Base-by-base conservation (phyloP, 64 coral and sea anemone genomes). In the Montipora foliosa region DNA sequence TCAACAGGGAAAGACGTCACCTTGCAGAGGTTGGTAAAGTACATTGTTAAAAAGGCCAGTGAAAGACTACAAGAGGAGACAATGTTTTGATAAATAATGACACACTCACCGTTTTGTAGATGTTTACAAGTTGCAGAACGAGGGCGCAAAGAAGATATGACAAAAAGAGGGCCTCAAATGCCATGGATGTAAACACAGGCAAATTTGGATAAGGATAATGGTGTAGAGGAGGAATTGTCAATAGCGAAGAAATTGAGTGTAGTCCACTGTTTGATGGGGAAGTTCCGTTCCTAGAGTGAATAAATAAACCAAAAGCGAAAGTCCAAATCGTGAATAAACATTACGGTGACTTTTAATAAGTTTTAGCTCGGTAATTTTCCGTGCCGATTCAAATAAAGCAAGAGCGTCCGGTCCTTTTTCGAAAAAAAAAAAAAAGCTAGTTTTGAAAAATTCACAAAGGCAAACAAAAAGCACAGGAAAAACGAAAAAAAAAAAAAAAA, bases 221-320 rank as follows among this genome's bases (percentile, higher is more conserved):
- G 75, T 94, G 95, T 45, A 98, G 37, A 25, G 92, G 93, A 67
- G 93, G 96, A n/a, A 95, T 92, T 61, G 96, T 98, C 17, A 98
- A 71, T 17, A 98, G 73, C n/a, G 96, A 98, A 48, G 96, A 98
- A 59, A 98, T 98, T 2, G 93, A 60, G 29, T 94, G 82, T 72
- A 88, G 70, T 74, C 92, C 96, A 75, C 84, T 75, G 50, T 55
- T 88, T 19, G 90, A 87, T 17, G 51, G 87, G 19, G 89, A 53
- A 25, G 88, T 62, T 82, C 96, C 93, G 87, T 95, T 98, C 84
- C 96, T 98, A 47, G 73, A 20, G 67, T 57, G 57, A 73, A 81
- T 37, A 88, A 20, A 84, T n/a, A 84, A 57, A 89, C 48, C 1
- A 44, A 29, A 87, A 90, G 25, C 58, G 67, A 90, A 44, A 75